phyloP scores from a whole-genome alignment of 2,113 vertebrate genomes.

The Nematolebias whitei region DNA sequence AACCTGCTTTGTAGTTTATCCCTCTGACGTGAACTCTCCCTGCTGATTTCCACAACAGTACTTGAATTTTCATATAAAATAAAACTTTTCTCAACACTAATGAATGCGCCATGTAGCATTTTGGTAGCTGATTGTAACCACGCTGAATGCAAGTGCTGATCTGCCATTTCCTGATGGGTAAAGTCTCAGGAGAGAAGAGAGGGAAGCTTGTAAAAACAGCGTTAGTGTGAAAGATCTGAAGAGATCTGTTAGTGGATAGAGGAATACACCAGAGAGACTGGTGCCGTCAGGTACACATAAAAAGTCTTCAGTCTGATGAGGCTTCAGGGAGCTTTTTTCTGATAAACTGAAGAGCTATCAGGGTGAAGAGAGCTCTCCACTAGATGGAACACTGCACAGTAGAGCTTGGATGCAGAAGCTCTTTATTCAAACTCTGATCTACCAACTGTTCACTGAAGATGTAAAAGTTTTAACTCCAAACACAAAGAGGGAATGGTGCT shows the following conservation, averaged over 20 bases:
- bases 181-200: slow-evolving; percentile 37
- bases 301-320: slow-evolving; percentile 54
- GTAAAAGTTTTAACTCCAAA: too few relatives aligned
- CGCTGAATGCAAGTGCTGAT: not conserved
- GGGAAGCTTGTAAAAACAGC: slow-evolving; percentile 54
- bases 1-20: too few relatives aligned
- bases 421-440: slow-evolving; percentile 37
- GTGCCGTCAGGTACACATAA: slow-evolving; percentile 52
- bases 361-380: slow-evolving; percentile 40
- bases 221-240: slow-evolving; percentile 31
- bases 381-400: slow-evolving; percentile 40
- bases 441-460: slow-evolving; percentile 58
- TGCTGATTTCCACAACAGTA: too few relatives aligned
- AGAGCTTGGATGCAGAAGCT: slow-evolving; percentile 26
- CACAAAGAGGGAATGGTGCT: too few relatives aligned
- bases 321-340: slow-evolving; percentile 48
- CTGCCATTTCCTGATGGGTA: not conserved
- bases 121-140: too few relatives aligned
- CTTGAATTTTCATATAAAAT: too few relatives aligned
- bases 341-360: slow-evolving; percentile 58
- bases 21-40: too few relatives aligned
- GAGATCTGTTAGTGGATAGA: slow-evolving; percentile 43
- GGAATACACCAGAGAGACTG: slow-evolving; percentile 50
- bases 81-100: too few relatives aligned
- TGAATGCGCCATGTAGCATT: too few relatives aligned